These are phyloP conservation scores for Theretra japonica DNA, from an alignment of 2,888 invertebrate species.

Conservation along the genomic window DNA sequence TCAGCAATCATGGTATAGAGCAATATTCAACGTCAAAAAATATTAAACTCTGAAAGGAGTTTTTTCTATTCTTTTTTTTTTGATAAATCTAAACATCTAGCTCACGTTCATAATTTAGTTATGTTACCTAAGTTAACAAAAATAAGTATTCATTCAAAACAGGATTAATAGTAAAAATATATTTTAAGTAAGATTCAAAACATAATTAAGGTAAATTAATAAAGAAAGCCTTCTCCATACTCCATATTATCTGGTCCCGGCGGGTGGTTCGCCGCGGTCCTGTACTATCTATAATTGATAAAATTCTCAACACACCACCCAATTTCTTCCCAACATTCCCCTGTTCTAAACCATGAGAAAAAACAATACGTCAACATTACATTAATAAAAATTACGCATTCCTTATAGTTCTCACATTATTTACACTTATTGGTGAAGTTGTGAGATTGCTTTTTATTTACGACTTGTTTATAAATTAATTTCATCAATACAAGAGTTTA, in stretches of 20 bases:
- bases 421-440: slow-evolving; percentile 7
- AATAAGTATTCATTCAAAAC: slow-evolving; percentile 45
- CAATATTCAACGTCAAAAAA: too few species aligned
- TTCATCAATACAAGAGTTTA: not conserved
- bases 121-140: slow-evolving; percentile 28
- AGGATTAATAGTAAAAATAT: too few species aligned
- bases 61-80: too few species aligned
- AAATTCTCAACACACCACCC: slow-evolving; percentile 74
- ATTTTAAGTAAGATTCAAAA: too few species aligned
- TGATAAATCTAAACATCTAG: too few species aligned
- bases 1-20: too few species aligned
- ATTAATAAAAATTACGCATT: slow-evolving; percentile 39
- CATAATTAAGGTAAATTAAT: slow-evolving; percentile 34
- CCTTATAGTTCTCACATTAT: slow-evolving; percentile 28
- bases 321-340: slow-evolving; percentile 67
- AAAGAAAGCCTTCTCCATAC: slow-evolving; percentile 51
- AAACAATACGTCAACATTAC: slow-evolving; percentile 36
- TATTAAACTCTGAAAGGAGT: too few species aligned
- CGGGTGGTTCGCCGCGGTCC: slow-evolving; percentile 55
- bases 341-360: slow-evolving; percentile 58
- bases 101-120: too few species aligned
- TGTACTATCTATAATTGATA: slow-evolving; percentile 69
- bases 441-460: not conserved
- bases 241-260: slow-evolving; percentile 38
- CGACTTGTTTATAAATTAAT: not conserved